Conservation (phyloP, 1,140 invertebrate species). For the Archivesica marissinica region DNA sequence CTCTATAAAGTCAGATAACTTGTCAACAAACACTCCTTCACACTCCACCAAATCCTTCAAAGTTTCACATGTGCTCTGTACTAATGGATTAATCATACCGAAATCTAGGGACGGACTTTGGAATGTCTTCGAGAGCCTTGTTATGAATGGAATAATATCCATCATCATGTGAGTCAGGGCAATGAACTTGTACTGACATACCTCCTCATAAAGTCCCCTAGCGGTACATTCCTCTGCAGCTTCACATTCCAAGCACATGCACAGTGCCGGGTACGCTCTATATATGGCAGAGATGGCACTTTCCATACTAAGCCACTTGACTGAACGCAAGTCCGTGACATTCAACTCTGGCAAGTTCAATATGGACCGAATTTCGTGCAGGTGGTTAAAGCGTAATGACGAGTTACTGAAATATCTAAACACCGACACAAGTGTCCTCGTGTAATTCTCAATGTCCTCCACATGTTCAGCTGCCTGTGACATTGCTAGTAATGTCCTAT, state of each 20-base stretch:
- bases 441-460: not conserved
- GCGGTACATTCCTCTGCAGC: constrained; percentile 16
- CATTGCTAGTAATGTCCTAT: not conserved
- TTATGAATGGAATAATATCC: constrained; percentile 44
- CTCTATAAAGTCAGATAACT: too few relatives aligned
- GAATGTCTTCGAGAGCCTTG: not conserved
- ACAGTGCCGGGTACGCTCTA: not conserved
- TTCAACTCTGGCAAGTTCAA: constrained; percentile 28
- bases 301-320: constrained; percentile 27
- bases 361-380: not conserved
- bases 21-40: too few relatives aligned
- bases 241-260: constrained; percentile 38
- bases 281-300: constrained; percentile 33
- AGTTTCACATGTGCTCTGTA: too few relatives aligned
- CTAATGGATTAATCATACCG: too few relatives aligned
- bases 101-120: too few relatives aligned
- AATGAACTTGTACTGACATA: constrained; percentile 41
- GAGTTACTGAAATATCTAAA: constrained; percentile 40
- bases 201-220: constrained; percentile 22
- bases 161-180: constrained; percentile 39
- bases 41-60: too few relatives aligned
- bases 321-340: constrained; percentile 3
- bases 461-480: not conserved
- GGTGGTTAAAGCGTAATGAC: not conserved
- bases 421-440: constrained; percentile 5